Base-by-base conservation (phyloP, 2,888 invertebrate species). In the Salpingus planirostris region DNA sequence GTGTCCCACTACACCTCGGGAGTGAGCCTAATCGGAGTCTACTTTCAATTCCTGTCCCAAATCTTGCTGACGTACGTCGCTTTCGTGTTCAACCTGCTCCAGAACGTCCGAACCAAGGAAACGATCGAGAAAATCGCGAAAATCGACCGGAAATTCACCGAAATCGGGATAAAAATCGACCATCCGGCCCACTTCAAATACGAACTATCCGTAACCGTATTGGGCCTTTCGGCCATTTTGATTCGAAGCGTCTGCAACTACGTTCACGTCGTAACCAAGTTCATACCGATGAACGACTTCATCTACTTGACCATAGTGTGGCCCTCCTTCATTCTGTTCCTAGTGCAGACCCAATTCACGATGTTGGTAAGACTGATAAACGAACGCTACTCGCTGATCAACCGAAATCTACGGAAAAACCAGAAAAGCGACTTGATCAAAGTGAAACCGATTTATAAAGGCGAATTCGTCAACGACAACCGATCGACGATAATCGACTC, bases 1-100 rank as follows among this genome's bases (percentile, higher is more conserved):
- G 21, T 14, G 11, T 36, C 7, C 23, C 4, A 25, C 27, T 40
- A 35, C 22, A 32, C 22, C 8, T 31, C 33, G 14, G 43, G 40
- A 7, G 40, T 43, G 7, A 24, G 33, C 1, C 27, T 36, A 28
- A 35, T 29, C 15, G 35, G 36, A 11, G 21, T 38, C 7, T 31
- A 33, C 11, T 36, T 35, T 21, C 33, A 35, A 12, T 6, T 36
- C 2, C 27, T 40, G 14, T 24, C 27, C 5, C 33, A 40, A 18
- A 27, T 36, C 5, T 15, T 13, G 3, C n/a, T 36, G 6, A 33
- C 15, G 14, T 39, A 36, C 13, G 6, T 29, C 6, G 13, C 31
- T 5, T 38, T 28, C 15, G 10, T 29, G 1, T 10, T 31, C 7
- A 35, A 29, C 13, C 31, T 27, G 4, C 21, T 30, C 2, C 35